Base-by-base conservation (phyloP, 2,113 vertebrate species). In the Trogon surrucura region DNA sequence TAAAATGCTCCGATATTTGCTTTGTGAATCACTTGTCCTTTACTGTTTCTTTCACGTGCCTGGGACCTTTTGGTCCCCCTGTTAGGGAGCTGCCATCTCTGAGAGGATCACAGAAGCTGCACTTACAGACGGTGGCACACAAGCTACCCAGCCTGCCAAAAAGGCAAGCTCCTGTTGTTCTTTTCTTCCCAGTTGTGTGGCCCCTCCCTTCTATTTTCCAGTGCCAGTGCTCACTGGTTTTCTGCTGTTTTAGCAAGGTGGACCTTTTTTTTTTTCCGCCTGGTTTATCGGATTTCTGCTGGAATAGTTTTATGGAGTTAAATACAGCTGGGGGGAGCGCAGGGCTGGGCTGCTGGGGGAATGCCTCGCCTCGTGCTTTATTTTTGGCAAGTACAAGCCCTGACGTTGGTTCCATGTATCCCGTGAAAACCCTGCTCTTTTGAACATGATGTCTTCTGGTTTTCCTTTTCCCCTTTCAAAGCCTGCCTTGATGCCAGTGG, bases 321-420 rank as follows among this genome's bases (percentile, higher is more conserved):
- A 80, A 53, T 8, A 8, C 21, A 3, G 61, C 36, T 8, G 0
- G 18, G 10, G 1, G 32, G 44, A 61, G 10, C 8, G 18, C 14
- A 21, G 64, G 64, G 36, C 38, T 62, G 16, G 57, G 32, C 4
- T 21, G 3, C 20, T 23, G 34, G 34, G 67, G 48, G 38, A 16
- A 8, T 27, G n/a, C 54, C 57, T 75, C 3, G 3, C 23, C 27
- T 80, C 21, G 5, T 0, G 0, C 26, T 54, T 53, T 16, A 8
- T 88, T 92, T 92, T 44, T 38, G 34, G n/a, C 45, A 5, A 18
- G 27, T 61, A 4, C 26, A 45, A 85, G 58, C 62, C 29, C 6
- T 50, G 30, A 3, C 1, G 5, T 11, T 57, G 54, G 25, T 21
- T 73, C 29, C 80, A 45, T 3, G 1, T 27, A 9, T 85, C 44